A percentile compares a stretch with the other conserved stretches of the same genome.
phyloP scores from a whole-genome alignment of 2,888 invertebrate genomes.

The Mechanitis mazaeus region DNA sequence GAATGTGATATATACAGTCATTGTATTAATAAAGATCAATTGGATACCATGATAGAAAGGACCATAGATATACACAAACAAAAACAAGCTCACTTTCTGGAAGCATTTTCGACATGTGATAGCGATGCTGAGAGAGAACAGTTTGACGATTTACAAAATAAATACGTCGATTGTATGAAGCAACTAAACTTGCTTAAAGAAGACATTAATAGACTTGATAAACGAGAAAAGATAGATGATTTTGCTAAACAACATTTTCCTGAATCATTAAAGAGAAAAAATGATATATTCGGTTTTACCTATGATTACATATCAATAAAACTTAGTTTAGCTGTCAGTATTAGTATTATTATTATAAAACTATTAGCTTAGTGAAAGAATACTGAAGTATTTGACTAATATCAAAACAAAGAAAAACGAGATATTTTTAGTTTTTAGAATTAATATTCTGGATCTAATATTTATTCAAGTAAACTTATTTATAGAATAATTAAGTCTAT shows the following conservation, averaged over 20 bases:
- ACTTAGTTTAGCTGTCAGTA: slow-evolving; percentile 45
- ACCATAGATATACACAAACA: slow-evolving; percentile 39
- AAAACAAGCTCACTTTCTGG: slow-evolving; percentile 42
- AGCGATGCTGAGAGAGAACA: slow-evolving; percentile 36
- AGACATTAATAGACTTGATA: slow-evolving; percentile 38
- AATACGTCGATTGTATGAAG: slow-evolving; percentile 34
- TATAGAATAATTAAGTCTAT: neutral
- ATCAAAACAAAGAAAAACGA: too few relatives aligned
- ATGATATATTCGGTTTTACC: slow-evolving; percentile 42
- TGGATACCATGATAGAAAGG: slow-evolving; percentile 38
- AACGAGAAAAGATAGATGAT: slow-evolving; percentile 37
- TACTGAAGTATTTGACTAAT: too few relatives aligned
- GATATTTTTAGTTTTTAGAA: too few relatives aligned
- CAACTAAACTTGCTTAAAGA: slow-evolving; percentile 34
- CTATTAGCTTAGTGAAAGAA: too few relatives aligned
- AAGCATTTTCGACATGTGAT: slow-evolving; percentile 40
- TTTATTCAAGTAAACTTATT: too few relatives aligned
- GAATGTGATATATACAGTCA: slow-evolving; percentile 39
- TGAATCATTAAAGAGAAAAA: slow-evolving; percentile 38
- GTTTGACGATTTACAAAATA: slow-evolving; percentile 38
- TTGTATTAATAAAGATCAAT: slow-evolving; percentile 33
- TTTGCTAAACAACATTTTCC: slow-evolving; percentile 43
- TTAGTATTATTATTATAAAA: too few relatives aligned
- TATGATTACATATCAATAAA: slow-evolving; percentile 43
- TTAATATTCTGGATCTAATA: too few relatives aligned